These are phyloP conservation scores for Axis porcinus DNA, from an alignment of 2,113 vertebrate genomes.

Conservation along the genomic window DNA sequence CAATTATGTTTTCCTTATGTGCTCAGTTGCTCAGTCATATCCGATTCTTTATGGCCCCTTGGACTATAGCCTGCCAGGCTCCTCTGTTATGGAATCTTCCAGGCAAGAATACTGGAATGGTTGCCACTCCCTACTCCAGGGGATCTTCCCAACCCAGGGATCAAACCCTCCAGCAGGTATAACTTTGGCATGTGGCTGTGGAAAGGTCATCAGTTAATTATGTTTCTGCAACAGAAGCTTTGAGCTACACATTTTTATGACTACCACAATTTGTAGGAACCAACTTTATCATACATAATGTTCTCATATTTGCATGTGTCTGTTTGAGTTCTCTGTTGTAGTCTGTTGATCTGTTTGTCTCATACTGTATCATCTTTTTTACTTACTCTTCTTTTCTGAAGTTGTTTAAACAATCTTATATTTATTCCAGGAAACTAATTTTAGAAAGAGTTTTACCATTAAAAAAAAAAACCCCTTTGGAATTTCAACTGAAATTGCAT, in stretches of 20 bases:
- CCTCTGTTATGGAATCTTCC: background rate
- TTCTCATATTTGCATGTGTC: background rate
- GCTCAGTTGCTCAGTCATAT: background rate
- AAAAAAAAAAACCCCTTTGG: background rate
- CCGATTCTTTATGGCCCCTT: background rate
- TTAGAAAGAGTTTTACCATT: background rate
- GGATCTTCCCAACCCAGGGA: background rate
- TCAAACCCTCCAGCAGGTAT: background rate
- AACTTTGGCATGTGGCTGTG: background rate
- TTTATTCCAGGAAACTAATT: background rate
- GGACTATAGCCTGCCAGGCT: background rate
- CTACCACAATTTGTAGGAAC: background rate
- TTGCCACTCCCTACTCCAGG: background rate
- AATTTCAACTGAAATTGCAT: background rate
- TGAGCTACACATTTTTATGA: background rate
- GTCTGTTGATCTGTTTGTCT: background rate
- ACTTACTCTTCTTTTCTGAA: background rate
- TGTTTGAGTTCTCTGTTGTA: background rate
- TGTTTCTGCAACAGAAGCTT: background rate
- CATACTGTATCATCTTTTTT: background rate
- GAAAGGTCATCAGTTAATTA: background rate
- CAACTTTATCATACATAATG: background rate
- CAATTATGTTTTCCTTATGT: background rate
- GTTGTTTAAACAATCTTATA: background rate
- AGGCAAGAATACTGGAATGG: background rate